phyloP scores from a whole-genome alignment of 2,797 vertebrate species.

The Pipistrellus kuhlii region DNA sequence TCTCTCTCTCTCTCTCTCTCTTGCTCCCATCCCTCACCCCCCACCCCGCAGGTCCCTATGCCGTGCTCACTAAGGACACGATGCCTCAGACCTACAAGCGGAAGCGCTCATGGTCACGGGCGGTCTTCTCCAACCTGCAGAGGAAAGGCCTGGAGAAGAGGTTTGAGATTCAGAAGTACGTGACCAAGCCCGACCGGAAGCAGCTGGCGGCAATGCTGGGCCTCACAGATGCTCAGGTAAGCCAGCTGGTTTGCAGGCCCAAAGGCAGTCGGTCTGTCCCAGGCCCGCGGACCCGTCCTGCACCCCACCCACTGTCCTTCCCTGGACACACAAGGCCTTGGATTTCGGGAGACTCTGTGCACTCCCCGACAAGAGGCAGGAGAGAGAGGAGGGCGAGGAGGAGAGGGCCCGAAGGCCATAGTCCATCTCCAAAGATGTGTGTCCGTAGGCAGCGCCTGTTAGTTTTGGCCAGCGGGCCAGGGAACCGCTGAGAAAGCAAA shows the following conservation, averaged over 20 bases:
- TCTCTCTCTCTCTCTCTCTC: background rate
- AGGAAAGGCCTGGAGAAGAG: constrained; percentile 98
- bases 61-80: constrained; percentile 98
- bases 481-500: constrained; percentile 24
- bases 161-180: constrained; percentile 99
- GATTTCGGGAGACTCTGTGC: background rate
- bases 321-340: background rate
- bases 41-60: constrained; percentile 92
- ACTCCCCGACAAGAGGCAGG: background rate
- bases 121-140: constrained; percentile 98
- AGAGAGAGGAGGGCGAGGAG: background rate
- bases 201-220: constrained; percentile 99
- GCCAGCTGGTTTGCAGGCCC: background rate
- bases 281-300: too few species aligned
- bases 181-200: constrained; percentile 98
- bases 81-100: constrained; percentile 99
- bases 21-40: background rate
- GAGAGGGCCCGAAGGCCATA: background rate
- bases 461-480: constrained; percentile 70
- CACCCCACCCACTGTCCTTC: fast-evolving
- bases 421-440: constrained; percentile 52
- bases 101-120: constrained; percentile 98
- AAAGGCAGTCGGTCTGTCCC: fast-evolving
- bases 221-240: constrained; percentile 97
- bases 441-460: constrained; percentile 59